Evolutionary conservation across 2,797 vertebrate genomes (phyloP).

Genomic region (Hydrocynus forskahlii): DNA sequence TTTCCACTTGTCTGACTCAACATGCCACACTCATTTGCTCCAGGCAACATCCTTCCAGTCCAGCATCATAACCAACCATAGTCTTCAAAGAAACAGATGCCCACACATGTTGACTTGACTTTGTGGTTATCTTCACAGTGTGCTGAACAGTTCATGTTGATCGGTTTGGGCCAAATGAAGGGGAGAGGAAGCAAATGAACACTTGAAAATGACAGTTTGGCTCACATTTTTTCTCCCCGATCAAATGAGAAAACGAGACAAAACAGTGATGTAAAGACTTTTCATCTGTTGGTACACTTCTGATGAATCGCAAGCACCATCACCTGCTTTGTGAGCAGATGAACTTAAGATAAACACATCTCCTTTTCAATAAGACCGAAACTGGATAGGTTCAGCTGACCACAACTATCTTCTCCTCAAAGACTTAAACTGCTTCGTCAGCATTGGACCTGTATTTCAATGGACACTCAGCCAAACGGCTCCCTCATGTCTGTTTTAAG

Average conservation of each 20-base stretch:
- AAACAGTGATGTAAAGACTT: slow-evolving; percentile 34
- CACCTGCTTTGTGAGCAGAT: slow-evolving; percentile 49
- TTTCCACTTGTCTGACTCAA: slow-evolving; percentile 23
- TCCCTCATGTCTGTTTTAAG: slow-evolving; percentile 52
- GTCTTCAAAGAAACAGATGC: slow-evolving; percentile 21
- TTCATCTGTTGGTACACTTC: slow-evolving; percentile 38
- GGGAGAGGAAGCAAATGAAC: slow-evolving; percentile 6
- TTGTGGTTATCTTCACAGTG: slow-evolving; percentile 5
- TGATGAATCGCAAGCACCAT: slow-evolving; percentile 2
- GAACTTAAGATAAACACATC: slow-evolving; percentile 40
- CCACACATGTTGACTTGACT: slow-evolving; percentile 4
- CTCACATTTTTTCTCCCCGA: background rate
- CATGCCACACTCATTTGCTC: slow-evolving; percentile 45
- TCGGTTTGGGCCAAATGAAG: slow-evolving; percentile 16
- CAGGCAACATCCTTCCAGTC: slow-evolving; percentile 36
- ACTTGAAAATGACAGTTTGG: slow-evolving; percentile 35
- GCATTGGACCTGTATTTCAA: slow-evolving; percentile 33
- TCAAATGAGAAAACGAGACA: slow-evolving; percentile 12
- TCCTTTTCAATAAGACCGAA: slow-evolving; percentile 38
- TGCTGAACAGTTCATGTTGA: slow-evolving; percentile 6
- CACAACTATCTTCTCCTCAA: slow-evolving; percentile 19
- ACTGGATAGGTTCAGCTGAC: slow-evolving; percentile 15
- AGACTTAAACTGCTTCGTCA: slow-evolving; percentile 39
- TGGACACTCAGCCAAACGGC: slow-evolving; percentile 5
- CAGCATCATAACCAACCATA: slow-evolving; percentile 47